Percentiles rank a stretch among this genome's conserved stretches.
phyloP scores from a whole-genome alignment of 2,113 vertebrate species.

The Etheostoma cragini region DNA sequence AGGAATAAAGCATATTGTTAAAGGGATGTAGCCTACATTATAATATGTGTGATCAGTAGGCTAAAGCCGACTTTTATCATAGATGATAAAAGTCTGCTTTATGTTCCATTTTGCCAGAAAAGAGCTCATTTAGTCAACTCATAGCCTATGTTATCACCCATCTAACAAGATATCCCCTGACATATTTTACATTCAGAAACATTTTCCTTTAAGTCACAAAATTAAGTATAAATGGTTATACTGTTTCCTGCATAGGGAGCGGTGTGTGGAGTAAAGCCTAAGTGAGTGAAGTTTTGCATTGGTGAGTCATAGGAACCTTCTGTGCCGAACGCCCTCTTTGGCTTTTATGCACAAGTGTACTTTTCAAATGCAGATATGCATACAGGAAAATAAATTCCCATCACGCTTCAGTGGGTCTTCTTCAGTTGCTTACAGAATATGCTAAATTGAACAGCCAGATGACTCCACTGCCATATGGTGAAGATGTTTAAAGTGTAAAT shows the following conservation, averaged over 20 bases:
- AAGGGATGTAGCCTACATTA: background rate
- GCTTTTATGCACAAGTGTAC: slow-evolving; percentile 62
- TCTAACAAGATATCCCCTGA: background rate
- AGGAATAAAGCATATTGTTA: background rate
- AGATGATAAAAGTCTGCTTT: background rate
- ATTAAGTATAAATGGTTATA: background rate
- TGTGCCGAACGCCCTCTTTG: slow-evolving; percentile 57
- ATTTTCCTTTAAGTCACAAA: background rate
- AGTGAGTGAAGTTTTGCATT: slow-evolving; percentile 62
- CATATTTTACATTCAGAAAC: background rate
- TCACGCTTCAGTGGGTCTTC: slow-evolving; percentile 55
- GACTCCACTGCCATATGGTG: slow-evolving; percentile 26
- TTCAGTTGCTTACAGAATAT: slow-evolving; percentile 47
- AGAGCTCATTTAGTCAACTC: background rate
- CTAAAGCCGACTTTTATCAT: too few species aligned
- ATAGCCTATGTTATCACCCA: background rate
- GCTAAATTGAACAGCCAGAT: slow-evolving; percentile 32
- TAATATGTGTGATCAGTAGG: background rate
- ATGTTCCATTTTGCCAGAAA: background rate
- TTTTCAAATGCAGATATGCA: slow-evolving; percentile 71
- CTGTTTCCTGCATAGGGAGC: slow-evolving; percentile 14
- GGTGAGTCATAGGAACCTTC: slow-evolving; percentile 64
- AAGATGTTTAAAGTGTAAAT: slow-evolving; percentile 16
- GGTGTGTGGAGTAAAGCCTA: slow-evolving; percentile 41
- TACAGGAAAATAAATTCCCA: slow-evolving; percentile 62